Percentiles rank a stretch among this genome's conserved stretches.
phyloP scores from a whole-genome alignment of 2,888 invertebrate species.

The Hirtodrosophila alboralis region DNA sequence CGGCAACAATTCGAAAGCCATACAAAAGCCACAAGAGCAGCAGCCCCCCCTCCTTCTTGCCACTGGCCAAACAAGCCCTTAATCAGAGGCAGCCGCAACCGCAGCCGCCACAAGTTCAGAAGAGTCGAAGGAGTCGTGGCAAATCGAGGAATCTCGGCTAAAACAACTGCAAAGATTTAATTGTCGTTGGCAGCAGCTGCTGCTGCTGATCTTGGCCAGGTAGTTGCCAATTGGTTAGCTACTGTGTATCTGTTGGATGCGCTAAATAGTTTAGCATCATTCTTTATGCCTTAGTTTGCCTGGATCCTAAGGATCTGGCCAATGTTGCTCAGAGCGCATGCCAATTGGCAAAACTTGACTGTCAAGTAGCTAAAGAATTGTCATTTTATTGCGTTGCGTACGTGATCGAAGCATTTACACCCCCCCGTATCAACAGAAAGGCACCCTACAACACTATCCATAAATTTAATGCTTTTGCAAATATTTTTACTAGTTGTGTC shows the following conservation, averaged over 20 bases:
- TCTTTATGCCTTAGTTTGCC: slow-evolving; percentile 73
- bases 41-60: slow-evolving; percentile 18
- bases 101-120: slow-evolving; percentile 17
- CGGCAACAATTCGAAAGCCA: slow-evolving; percentile 47
- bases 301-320: slow-evolving; percentile 1
- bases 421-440: too few species aligned
- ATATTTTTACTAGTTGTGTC: slow-evolving; percentile 30
- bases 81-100: slow-evolving; percentile 62
- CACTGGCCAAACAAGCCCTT: slow-evolving; percentile 65
- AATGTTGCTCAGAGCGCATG: slow-evolving; percentile 56
- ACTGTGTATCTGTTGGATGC: slow-evolving; percentile 75
- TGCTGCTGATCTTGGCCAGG: slow-evolving; percentile 14
- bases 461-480: slow-evolving; percentile 77
- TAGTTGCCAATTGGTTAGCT: slow-evolving; percentile 28
- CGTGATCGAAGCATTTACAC: slow-evolving; percentile 81
- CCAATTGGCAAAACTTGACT: slow-evolving; percentile 68
- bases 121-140: slow-evolving; percentile 12
- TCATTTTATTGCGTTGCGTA: slow-evolving; percentile 84
- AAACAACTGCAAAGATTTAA: slow-evolving; percentile 77
- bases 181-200: slow-evolving; percentile 64
- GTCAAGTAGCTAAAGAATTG: slow-evolving; percentile 79
- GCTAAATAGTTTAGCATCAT: slow-evolving; percentile 80
- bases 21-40: slow-evolving; percentile 68
- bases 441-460: too few species aligned
- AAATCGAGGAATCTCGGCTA: slow-evolving; percentile 64